A percentile compares a stretch with the other conserved stretches of the same genome.
phyloP scores from a whole-genome alignment of 2,888 invertebrate species.

The Spisula subtruncata region DNA sequence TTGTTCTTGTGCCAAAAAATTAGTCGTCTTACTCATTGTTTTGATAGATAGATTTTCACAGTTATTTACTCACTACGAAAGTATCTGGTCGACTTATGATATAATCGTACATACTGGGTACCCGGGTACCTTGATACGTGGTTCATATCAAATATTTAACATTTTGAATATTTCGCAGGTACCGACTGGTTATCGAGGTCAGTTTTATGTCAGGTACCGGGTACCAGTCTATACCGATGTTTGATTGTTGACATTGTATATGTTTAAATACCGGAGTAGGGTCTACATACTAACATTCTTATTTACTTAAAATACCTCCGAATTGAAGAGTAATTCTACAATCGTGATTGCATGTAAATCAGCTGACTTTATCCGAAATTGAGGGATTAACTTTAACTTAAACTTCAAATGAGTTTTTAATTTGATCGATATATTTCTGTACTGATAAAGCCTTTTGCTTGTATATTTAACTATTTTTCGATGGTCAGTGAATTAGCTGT shows the following conservation, averaged over 20 bases:
- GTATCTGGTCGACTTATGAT: background rate
- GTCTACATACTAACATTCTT: background rate
- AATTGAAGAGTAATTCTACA: slow-evolving; percentile 5
- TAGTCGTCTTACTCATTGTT: slow-evolving; percentile 3
- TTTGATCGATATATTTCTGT: slow-evolving; percentile 1
- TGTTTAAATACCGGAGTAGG: slow-evolving; percentile 12
- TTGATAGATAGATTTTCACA: background rate
- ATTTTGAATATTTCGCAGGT: background rate
- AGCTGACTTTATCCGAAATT: background rate
- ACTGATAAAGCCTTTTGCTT: background rate
- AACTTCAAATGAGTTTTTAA: background rate
- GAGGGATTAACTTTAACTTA: background rate
- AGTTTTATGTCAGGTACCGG: background rate
- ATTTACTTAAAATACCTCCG: slow-evolving; percentile 13
- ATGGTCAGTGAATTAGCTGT: slow-evolving; percentile 21
- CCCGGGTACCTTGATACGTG: too few relatives aligned
- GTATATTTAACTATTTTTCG: background rate
- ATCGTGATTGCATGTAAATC: slow-evolving; percentile 7
- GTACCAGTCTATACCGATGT: background rate
- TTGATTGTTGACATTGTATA: slow-evolving; percentile 12
- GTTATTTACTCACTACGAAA: slow-evolving; percentile 22
- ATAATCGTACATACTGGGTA: background rate
- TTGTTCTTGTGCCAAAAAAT: slow-evolving; percentile 21
- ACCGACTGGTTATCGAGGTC: background rate
- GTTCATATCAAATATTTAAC: background rate